These are phyloP conservation scores for Mesorhabditis belari DNA, from an alignment of 2,888 invertebrate genomes.

Conservation along the genomic window DNA sequence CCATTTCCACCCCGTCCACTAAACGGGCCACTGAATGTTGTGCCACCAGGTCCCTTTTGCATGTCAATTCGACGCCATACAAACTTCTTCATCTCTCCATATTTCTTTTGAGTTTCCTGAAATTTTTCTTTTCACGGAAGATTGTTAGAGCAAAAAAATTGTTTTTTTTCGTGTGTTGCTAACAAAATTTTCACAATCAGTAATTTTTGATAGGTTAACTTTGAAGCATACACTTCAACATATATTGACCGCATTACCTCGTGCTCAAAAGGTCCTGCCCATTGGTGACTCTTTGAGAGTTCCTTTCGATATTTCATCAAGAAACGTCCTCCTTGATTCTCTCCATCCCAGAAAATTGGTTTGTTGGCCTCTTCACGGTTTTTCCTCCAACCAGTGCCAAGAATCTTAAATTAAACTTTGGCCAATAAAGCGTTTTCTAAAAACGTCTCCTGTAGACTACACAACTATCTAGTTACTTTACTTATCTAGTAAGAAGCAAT, in stretches of 20 bases:
- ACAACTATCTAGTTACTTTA: not conserved
- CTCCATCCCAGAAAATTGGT: slow-evolving; percentile 46
- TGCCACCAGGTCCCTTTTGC: not conserved
- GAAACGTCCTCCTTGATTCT: slow-evolving; percentile 41
- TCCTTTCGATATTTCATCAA: slow-evolving; percentile 39
- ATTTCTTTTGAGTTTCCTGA: slow-evolving; percentile 27
- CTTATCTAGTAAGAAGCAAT: not conserved
- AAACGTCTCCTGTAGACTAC: not conserved
- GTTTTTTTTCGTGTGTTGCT: not conserved
- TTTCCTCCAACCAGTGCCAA: slow-evolving; percentile 50
- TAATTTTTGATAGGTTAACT: slow-evolving; percentile 3
- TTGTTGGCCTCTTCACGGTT: slow-evolving; percentile 42
- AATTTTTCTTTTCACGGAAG: too few species aligned
- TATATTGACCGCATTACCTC: too few species aligned
- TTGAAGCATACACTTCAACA: not conserved
- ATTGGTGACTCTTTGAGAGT: slow-evolving; percentile 16
- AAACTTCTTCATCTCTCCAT: slow-evolving; percentile 17
- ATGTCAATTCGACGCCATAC: slow-evolving; percentile 32
- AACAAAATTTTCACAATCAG: slow-evolving; percentile 2
- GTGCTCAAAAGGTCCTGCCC: slow-evolving; percentile 30
- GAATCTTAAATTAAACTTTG: slow-evolving; percentile 16
- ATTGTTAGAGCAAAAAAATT: too few species aligned
- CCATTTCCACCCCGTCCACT: not conserved
- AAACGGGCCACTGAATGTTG: too few species aligned
- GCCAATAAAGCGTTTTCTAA: too few species aligned